A percentile compares a stretch with the other conserved stretches of the same genome.
Conservation (phyloP, 2,888 invertebrate species). For the Eupithecia centaureata region DNA sequence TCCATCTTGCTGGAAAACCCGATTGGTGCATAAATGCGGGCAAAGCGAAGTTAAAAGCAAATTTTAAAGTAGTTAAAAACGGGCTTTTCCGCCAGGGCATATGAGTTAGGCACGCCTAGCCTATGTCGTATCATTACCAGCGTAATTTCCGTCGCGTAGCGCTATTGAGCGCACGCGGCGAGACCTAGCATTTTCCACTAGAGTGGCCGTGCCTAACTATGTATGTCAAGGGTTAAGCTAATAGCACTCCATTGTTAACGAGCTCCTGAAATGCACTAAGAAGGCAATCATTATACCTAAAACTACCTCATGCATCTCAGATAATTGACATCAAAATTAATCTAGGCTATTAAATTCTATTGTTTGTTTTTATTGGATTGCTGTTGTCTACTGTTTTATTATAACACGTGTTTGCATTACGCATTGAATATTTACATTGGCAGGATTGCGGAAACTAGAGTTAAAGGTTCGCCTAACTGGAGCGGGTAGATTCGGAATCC, state of each 20-base stretch:
- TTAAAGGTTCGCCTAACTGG: conserved; percentile 80
- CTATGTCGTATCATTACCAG: conserved; percentile 37
- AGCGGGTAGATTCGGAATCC: conserved; percentile 79
- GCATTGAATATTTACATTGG: conserved; percentile 38
- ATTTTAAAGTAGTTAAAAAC: conserved; percentile 22
- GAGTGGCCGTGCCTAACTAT: conserved; percentile 74
- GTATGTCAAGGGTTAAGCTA: conserved; percentile 81
- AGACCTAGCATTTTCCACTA: conserved; percentile 80
- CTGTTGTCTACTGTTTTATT: conserved; percentile 9
- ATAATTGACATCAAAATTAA: conserved; percentile 6
- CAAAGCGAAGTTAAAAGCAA: conserved; percentile 14
- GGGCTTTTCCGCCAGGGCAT: conserved; percentile 14
- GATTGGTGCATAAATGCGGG: conserved; percentile 15
- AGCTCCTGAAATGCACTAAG: conserved; percentile 69
- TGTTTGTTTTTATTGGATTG: not conserved
- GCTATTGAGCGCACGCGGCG: conserved; percentile 60
- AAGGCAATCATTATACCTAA: conserved; percentile 51
- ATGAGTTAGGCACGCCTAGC: conserved; percentile 16
- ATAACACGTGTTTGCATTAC: conserved; percentile 26
- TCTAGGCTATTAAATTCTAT: conserved; percentile 12
- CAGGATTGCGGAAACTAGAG: conserved; percentile 75
- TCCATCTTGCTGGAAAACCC: conserved; percentile 21
- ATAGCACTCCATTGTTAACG: conserved; percentile 74
- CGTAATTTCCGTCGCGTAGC: conserved; percentile 53
- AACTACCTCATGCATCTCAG: conserved; percentile 35